A percentile compares a stretch with the other conserved stretches of the same genome.
phyloP scores from a whole-genome alignment of 2,113 vertebrate species.

The Boleophthalmus pectinirostris region DNA sequence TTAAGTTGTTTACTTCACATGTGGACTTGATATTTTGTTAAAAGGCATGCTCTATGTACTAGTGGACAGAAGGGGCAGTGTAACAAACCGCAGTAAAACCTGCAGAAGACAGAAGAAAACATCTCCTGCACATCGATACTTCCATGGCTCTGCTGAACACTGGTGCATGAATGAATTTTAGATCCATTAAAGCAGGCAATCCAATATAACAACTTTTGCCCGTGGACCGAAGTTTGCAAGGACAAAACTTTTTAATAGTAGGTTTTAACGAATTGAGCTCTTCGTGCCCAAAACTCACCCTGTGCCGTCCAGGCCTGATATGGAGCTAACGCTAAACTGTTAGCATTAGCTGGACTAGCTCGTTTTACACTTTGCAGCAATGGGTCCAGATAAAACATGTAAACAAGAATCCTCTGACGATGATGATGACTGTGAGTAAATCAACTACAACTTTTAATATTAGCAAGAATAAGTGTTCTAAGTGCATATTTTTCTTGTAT shows the following conservation, averaged over 20 bases:
- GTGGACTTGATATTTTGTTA: not conserved
- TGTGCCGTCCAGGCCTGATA: not conserved
- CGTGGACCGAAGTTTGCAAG: not conserved
- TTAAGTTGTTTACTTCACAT: not conserved
- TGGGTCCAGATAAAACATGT: not conserved
- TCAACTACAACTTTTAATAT: not conserved
- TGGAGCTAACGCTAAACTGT: not conserved
- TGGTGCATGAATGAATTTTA: not conserved
- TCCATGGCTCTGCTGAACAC: not conserved
- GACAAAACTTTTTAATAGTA: not conserved
- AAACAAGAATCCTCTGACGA: not conserved
- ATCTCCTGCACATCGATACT: not conserved
- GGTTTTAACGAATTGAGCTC: not conserved
- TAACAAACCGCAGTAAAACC: not conserved
- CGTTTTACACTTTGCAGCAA: not conserved
- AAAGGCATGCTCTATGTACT: not conserved
- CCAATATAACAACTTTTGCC: not conserved
- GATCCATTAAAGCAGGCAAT: not conserved
- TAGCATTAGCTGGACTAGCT: not conserved
- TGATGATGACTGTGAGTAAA: not conserved
- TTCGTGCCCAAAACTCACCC: not conserved
- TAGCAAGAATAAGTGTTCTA: not conserved
- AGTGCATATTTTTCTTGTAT: not conserved
- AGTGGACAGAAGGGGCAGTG: not conserved
- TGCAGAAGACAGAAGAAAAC: not conserved